These are phyloP conservation scores for Antrozous pallidus DNA, from an alignment of 2,797 vertebrate species.

Conservation along the genomic window DNA sequence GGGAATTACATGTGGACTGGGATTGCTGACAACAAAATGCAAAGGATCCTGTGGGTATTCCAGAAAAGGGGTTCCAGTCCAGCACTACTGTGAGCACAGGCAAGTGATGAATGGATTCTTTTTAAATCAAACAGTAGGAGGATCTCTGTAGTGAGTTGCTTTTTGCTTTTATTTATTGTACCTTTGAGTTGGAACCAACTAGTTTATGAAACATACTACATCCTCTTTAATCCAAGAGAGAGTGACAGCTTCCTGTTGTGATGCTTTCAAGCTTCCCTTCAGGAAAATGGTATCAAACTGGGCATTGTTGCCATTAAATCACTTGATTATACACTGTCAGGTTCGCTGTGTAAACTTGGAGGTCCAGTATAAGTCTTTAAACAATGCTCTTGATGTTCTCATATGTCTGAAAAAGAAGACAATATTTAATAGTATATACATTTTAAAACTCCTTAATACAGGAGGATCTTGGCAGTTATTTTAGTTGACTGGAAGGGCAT, in stretches of 20 bases:
- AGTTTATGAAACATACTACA: constrained; percentile 75
- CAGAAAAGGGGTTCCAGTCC: background rate
- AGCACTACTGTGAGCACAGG: background rate
- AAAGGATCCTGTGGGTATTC: background rate
- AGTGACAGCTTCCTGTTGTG: constrained; percentile 73
- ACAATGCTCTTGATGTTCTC: constrained; percentile 59
- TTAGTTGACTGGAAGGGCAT: background rate
- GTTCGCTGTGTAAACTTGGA: constrained; percentile 36
- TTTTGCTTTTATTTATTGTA: constrained; percentile 74
- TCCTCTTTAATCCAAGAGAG: constrained; percentile 58
- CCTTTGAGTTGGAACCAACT: constrained; percentile 58
- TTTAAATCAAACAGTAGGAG: background rate
- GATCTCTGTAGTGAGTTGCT: constrained; percentile 68
- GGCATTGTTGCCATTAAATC: constrained; percentile 63
- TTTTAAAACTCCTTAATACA: background rate
- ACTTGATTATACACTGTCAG: constrained; percentile 74
- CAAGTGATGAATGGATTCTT: background rate
- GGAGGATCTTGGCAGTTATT: background rate
- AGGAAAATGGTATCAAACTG: constrained; percentile 63
- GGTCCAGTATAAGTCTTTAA: constrained; percentile 62
- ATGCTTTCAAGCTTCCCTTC: constrained; percentile 66
- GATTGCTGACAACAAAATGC: background rate
- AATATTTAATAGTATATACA: background rate
- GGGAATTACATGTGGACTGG: background rate
- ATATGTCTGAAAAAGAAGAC: constrained; percentile 42